Percentiles rank a stretch among this genome's conserved stretches.
Conservation (phyloP, 2,888 invertebrate genomes). For the Deilephila elpenor region DNA sequence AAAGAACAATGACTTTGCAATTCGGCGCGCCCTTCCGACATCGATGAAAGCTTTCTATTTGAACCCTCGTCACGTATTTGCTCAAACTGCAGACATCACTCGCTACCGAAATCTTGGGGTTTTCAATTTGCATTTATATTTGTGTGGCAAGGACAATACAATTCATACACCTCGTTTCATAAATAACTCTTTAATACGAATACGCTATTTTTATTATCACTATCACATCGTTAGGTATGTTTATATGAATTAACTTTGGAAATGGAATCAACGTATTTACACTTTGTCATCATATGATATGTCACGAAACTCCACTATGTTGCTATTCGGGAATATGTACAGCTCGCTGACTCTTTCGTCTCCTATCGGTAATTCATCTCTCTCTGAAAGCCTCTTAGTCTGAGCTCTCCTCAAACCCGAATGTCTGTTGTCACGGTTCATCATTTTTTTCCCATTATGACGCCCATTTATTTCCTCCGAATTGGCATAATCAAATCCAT, state of each 20-base stretch:
- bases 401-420: constrained; percentile 53
- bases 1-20: neutral
- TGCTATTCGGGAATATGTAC: constrained; percentile 79
- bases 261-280: constrained; percentile 52
- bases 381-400: constrained; percentile 47
- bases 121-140: neutral
- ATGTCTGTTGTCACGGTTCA: constrained; percentile 9
- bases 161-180: neutral
- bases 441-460: neutral
- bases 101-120: neutral
- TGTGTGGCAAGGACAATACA: neutral
- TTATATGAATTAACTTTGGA: constrained; percentile 37
- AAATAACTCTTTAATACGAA: constrained; percentile 16
- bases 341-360: constrained; percentile 77
- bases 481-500: constrained; percentile 59
- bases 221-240: constrained; percentile 51
- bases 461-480: constrained; percentile 52
- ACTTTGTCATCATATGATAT: constrained; percentile 76
- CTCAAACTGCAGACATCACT: neutral
- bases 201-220: constrained; percentile 34
- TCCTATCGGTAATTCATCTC: constrained; percentile 62
- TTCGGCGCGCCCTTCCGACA: neutral
- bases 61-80: neutral
- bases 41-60: neutral
- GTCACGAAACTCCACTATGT: constrained; percentile 78